phyloP scores from a whole-genome alignment of 2,888 invertebrate species.

The Metellina segmentata region DNA sequence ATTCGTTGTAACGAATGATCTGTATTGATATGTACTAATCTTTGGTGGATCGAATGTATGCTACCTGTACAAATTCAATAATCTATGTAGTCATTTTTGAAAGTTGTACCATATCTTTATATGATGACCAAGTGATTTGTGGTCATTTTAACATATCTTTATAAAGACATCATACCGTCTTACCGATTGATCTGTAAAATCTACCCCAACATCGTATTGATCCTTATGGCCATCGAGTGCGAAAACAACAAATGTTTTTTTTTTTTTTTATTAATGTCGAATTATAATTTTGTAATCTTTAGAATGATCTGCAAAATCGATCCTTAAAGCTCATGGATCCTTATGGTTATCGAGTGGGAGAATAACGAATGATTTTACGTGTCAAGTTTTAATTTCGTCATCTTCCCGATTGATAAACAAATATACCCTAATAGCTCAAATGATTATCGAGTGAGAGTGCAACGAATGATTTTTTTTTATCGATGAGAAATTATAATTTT shows the following conservation, averaged over 20 bases:
- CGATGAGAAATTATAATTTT: not conserved
- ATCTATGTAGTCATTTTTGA: no score
- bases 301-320: not conserved
- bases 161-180: not conserved
- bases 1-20: no score
- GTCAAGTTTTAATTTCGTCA: not conserved
- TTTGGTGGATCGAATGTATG: no score
- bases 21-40: no score
- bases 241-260: not conserved
- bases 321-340: not conserved
- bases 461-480: not conserved
- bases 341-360: not conserved
- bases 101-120: no score
- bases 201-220: not conserved
- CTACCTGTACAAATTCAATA: no score
- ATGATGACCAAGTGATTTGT: not conserved
- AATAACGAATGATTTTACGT: not conserved
- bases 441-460: not conserved
- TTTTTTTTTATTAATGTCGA: not conserved
- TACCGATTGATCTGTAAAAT: not conserved
- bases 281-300: not conserved
- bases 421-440: not conserved
- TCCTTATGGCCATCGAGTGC: not conserved
- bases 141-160: not conserved
- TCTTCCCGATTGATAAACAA: not conserved